Conservation (phyloP, 2,888 invertebrate genomes). For the Hirtodrosophila histrioides region DNA sequence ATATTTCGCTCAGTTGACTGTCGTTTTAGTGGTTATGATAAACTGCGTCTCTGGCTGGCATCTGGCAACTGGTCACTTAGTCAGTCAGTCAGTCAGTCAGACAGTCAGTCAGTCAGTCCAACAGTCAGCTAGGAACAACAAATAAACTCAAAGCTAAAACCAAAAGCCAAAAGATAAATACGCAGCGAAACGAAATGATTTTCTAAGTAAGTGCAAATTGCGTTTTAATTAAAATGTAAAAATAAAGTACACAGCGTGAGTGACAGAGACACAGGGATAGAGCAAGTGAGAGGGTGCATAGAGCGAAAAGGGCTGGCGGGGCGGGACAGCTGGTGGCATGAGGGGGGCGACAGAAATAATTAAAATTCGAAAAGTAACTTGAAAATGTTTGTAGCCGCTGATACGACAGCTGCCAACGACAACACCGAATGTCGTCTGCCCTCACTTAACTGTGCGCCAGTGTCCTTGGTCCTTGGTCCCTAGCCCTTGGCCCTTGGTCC, state of each 20-base stretch:
- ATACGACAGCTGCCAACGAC: constrained; percentile 60
- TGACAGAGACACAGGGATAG: background rate
- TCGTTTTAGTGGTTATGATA: constrained; percentile 32
- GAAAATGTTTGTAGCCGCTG: constrained; percentile 57
- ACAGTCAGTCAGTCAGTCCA: background rate
- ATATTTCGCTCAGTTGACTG: constrained; percentile 26
- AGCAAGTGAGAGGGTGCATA: background rate
- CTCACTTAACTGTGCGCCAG: background rate
- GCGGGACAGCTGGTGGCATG: too few species aligned
- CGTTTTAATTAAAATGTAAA: constrained; percentile 79
- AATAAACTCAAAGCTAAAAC: constrained; percentile 45
- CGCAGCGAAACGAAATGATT: constrained; percentile 72
- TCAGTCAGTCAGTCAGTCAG: constrained; percentile 3
- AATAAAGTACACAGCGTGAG: constrained; percentile 65
- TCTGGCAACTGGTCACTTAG: constrained; percentile 9
- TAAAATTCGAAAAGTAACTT: constrained; percentile 78
- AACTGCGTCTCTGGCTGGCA: constrained; percentile 8
- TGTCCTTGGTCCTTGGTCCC: background rate
- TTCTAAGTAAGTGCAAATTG: constrained; percentile 78
- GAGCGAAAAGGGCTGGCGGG: background rate
- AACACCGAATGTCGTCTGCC: constrained; percentile 17
- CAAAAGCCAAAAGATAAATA: constrained; percentile 65
- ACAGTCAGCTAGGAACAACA: constrained; percentile 9
- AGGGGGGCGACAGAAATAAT: constrained; percentile 59
- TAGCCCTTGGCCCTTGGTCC: background rate